Evolutionary conservation across 1,140 invertebrate species (phyloP).

Genomic region (Branchinecta lindahli): DNA sequence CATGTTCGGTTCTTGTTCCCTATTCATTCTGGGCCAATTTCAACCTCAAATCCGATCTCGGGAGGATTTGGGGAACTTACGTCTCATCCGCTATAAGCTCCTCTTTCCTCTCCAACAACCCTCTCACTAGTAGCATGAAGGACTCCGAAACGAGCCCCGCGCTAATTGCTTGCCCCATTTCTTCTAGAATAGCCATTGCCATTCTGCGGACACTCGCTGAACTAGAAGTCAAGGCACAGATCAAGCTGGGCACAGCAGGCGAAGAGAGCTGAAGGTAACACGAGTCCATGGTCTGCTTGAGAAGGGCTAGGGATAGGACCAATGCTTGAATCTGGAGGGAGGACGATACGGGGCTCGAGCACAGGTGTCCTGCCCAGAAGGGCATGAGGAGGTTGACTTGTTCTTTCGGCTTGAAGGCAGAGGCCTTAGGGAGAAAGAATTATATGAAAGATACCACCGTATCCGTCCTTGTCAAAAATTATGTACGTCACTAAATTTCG

Average conservation of each 20-base stretch:
- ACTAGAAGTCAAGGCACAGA: background rate
- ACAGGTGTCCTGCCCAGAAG: background rate
- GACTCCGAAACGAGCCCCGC: background rate
- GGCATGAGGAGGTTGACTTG: background rate
- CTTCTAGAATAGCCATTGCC: background rate
- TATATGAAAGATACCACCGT: no score
- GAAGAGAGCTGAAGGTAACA: background rate
- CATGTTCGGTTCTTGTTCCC: no score
- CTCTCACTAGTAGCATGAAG: background rate
- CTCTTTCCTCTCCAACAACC: background rate
- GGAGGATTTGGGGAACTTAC: background rate
- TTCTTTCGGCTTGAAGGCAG: background rate
- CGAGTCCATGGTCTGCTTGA: background rate
- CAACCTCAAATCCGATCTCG: no score
- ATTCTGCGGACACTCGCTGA: background rate
- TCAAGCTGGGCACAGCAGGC: background rate
- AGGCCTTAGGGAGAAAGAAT: background rate
- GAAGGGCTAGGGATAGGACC: background rate
- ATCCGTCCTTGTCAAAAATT: no score
- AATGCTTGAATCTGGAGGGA: background rate
- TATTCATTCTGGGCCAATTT: no score
- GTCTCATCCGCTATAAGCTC: background rate
- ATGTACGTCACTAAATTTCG: no score
- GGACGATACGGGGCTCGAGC: background rate
- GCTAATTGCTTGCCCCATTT: background rate